phyloP scores from a whole-genome alignment of 2,113 vertebrate genomes.

The Psittacula cyanocephala region DNA sequence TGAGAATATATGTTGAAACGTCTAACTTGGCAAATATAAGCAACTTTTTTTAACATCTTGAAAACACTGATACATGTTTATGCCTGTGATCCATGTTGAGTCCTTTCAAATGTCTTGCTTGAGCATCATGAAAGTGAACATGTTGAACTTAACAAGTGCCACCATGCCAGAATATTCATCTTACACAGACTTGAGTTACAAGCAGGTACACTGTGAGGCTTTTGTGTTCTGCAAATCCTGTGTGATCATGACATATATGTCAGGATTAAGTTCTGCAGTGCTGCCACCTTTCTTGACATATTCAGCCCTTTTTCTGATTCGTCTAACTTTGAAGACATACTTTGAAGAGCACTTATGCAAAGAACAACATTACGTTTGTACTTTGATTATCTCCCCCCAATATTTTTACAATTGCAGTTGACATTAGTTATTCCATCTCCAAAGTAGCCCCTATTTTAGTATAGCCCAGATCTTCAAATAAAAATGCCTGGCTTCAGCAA shows the following conservation, averaged over 20 bases:
- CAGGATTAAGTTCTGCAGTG: neutral
- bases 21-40: neutral
- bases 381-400: neutral
- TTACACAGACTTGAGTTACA: constrained; percentile 32
- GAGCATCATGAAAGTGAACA: constrained; percentile 3
- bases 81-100: neutral
- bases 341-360: neutral
- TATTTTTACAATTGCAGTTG: neutral
- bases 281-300: neutral
- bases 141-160: constrained; percentile 47
- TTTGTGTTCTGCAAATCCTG: neutral
- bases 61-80: neutral
- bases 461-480: neutral
- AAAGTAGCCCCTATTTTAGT: neutral
- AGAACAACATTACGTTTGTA: neutral
- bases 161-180: constrained; percentile 30
- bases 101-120: neutral
- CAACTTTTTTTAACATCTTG: neutral
- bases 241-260: neutral
- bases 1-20: neutral
- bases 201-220: constrained; percentile 11
- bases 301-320: neutral
- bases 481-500: neutral
- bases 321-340: neutral
- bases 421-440: neutral